phyloP scores from a whole-genome alignment of 1,140 invertebrate genomes.

The Philotrypesis tridentata region DNA sequence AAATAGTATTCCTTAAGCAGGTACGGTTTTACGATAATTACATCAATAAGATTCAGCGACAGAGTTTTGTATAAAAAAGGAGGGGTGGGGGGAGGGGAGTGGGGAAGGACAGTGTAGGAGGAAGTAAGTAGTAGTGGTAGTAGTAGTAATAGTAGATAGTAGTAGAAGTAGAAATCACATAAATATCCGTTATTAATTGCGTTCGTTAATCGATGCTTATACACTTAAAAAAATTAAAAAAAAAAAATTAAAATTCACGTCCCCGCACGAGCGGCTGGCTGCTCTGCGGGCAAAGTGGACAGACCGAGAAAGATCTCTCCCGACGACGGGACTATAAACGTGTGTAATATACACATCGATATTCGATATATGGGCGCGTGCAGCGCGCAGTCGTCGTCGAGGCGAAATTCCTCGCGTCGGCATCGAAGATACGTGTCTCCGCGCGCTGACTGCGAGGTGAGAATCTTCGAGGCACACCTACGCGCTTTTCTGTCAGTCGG shows the following conservation, averaged over 20 bases:
- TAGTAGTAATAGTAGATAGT: too few species aligned
- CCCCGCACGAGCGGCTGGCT: too few species aligned
- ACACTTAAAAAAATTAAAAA: neutral
- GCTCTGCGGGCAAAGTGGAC: neutral
- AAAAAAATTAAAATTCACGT: neutral
- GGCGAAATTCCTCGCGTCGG: neutral
- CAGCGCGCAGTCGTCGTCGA: neutral
- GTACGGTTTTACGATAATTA: slow-evolving; percentile 66
- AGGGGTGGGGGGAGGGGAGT: too few species aligned
- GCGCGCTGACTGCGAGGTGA: neutral
- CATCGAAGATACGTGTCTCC: too few species aligned
- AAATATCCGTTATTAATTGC: slow-evolving; percentile 47
- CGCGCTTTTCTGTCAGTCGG: slow-evolving; percentile 45
- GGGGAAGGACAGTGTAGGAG: too few species aligned
- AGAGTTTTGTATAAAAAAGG: slow-evolving; percentile 50
- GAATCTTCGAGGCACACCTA: slow-evolving; percentile 35
- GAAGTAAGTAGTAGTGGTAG: too few species aligned
- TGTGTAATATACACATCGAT: too few species aligned
- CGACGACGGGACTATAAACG: neutral
- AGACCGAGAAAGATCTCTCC: neutral
- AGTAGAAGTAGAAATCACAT: slow-evolving; percentile 55
- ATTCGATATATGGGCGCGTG: too few species aligned
- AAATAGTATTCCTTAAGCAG: slow-evolving; percentile 72
- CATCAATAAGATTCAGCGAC: slow-evolving; percentile 36
- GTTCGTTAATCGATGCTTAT: slow-evolving; percentile 12